Conservation (phyloP, 2,113 vertebrate species). For the Speoplatyrhinus poulsoni region DNA sequence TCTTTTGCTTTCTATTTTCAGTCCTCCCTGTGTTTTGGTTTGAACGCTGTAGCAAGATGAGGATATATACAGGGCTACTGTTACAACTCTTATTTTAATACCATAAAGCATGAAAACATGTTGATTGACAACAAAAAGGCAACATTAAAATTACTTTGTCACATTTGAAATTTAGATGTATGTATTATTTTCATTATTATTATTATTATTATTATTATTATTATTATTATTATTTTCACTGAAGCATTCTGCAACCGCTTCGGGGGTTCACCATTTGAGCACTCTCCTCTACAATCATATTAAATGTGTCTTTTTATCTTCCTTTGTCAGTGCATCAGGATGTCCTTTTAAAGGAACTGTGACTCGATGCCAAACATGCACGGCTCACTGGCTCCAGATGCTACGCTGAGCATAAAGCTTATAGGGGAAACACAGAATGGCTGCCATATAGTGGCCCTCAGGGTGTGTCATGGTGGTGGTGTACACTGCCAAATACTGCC, state of each 20-base stretch:
- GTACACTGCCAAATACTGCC: conserved; percentile 56
- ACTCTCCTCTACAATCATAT: conserved; percentile 20
- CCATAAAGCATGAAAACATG: too few relatives aligned
- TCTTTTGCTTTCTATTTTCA: background rate
- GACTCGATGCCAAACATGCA: conserved; percentile 61
- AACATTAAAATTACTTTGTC: background rate
- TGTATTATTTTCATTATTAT: background rate
- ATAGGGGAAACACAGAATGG: conserved; percentile 63
- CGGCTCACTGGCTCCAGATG: conserved; percentile 75
- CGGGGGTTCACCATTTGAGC: background rate
- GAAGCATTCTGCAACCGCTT: background rate
- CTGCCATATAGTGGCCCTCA: conserved; percentile 60
- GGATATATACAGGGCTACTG: too few relatives aligned
- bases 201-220: background rate
- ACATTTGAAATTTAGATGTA: too few relatives aligned
- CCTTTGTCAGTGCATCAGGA: conserved; percentile 42
- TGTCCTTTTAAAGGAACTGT: conserved; percentile 58
- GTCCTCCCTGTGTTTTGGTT: background rate
- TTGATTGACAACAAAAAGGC: too few relatives aligned
- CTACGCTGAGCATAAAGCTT: conserved; percentile 71
- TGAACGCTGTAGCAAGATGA: too few relatives aligned
- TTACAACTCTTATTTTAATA: too few relatives aligned
- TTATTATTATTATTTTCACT: background rate
- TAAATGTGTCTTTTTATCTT: conserved; percentile 26
- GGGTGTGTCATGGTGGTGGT: conserved; percentile 47